phyloP scores from a whole-genome alignment of 92 coral and sea anemone genomes.

The Ricordea florida region DNA sequence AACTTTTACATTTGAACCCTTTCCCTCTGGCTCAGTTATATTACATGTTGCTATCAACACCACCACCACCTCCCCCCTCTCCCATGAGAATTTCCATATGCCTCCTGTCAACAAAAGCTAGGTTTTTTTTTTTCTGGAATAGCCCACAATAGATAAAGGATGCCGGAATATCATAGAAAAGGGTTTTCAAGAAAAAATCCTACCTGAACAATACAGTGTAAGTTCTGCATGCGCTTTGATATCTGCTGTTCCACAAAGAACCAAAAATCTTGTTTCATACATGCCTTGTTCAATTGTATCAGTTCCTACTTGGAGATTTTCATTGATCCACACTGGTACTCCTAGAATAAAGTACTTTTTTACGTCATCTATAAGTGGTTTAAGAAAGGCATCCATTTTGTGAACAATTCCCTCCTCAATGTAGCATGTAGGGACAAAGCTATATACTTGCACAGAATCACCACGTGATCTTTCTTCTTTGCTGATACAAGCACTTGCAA shows the following conservation, averaged over 20 bases:
- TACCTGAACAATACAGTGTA: slow-evolving; percentile 62
- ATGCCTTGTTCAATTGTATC: slow-evolving; percentile 21
- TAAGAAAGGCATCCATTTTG: slow-evolving; percentile 54
- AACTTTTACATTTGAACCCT: too few relatives aligned
- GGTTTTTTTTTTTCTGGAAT: too few relatives aligned
- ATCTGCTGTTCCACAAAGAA: slow-evolving; percentile 67
- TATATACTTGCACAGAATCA: background rate
- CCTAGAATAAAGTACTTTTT: background rate
- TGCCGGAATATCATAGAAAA: too few relatives aligned
- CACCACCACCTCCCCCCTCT: too few relatives aligned
- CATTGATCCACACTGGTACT: background rate
- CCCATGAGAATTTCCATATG: too few relatives aligned
- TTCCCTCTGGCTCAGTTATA: too few relatives aligned
- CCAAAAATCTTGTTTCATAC: slow-evolving; percentile 38
- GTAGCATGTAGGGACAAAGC: slow-evolving; percentile 39
- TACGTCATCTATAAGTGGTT: slow-evolving; percentile 48
- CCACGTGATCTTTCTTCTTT: background rate
- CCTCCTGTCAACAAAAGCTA: too few relatives aligned
- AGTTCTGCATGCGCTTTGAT: slow-evolving; percentile 65
- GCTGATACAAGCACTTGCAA: background rate
- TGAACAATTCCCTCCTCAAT: slow-evolving; percentile 50
- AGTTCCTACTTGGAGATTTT: background rate
- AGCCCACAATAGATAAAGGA: too few relatives aligned
- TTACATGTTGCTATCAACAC: too few relatives aligned
- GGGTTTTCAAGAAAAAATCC: too few relatives aligned